These are phyloP conservation scores for Eolophus roseicapilla DNA, from an alignment of 2,113 vertebrate genomes.

Conservation along the genomic window DNA sequence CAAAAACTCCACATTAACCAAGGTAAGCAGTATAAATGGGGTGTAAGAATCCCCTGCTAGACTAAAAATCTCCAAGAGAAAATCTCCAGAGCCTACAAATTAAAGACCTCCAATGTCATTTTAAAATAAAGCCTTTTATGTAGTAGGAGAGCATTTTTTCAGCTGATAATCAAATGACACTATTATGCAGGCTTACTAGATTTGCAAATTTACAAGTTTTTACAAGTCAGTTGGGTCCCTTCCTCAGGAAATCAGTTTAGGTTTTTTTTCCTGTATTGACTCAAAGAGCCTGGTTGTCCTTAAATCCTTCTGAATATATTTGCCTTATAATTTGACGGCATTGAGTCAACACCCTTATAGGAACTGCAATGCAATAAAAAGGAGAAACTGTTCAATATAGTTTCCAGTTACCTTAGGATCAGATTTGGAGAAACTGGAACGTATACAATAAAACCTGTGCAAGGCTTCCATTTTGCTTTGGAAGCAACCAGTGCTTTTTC, in stretches of 20 bases:
- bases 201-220: slow-evolving; percentile 82
- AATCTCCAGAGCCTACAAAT: slow-evolving; percentile 71
- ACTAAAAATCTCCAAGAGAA: slow-evolving; percentile 68
- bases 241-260: slow-evolving; percentile 83
- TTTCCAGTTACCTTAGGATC: slow-evolving; percentile 73
- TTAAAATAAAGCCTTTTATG: slow-evolving; percentile 79
- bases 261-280: slow-evolving; percentile 75
- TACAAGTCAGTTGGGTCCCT: slow-evolving; percentile 81
- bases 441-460: slow-evolving; percentile 62
- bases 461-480: slow-evolving; percentile 47
- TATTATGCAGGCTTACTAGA: slow-evolving; percentile 81
- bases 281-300: slow-evolving; percentile 80
- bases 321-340: slow-evolving; percentile 77
- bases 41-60: slow-evolving; percentile 65
- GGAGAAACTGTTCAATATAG: slow-evolving; percentile 76
- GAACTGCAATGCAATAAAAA: slow-evolving; percentile 73
- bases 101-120: slow-evolving; percentile 76
- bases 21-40: slow-evolving; percentile 67
- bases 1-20: slow-evolving; percentile 67
- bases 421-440: slow-evolving; percentile 69
- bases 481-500: slow-evolving; percentile 51
- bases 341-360: slow-evolving; percentile 77
- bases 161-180: slow-evolving; percentile 80
- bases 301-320: slow-evolving; percentile 80
- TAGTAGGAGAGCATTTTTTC: slow-evolving; percentile 68